Conservation (phyloP, 2,888 invertebrate genomes). For the Drosophila mettleri region DNA sequence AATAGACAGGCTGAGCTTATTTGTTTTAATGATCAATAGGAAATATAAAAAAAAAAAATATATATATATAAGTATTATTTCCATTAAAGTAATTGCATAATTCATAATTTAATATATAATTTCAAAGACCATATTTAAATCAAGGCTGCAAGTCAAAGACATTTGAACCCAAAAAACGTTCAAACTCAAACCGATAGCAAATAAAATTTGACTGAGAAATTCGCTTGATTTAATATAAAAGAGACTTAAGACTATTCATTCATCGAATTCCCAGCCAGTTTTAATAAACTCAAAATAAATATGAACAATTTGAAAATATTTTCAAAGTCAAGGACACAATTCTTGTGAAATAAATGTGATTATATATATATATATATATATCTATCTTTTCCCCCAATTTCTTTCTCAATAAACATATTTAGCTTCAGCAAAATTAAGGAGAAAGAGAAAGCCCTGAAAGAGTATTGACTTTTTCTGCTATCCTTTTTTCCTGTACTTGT, state of each 20-base stretch:
- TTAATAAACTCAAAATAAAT: neutral
- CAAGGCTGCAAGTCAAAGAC: neutral
- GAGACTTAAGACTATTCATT: neutral
- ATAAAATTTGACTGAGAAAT: neutral
- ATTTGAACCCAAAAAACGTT: neutral
- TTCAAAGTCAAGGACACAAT: no score
- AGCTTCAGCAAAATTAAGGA: neutral
- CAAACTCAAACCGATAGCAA: neutral
- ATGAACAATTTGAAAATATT: neutral
- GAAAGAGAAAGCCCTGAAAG: constrained; percentile 27
- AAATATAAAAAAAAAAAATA: neutral
- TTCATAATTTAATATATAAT: constrained; percentile 1
- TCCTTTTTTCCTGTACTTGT: constrained; percentile 24
- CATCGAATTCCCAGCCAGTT: neutral
- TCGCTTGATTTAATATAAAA: neutral
- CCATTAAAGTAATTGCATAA: constrained; percentile 9
- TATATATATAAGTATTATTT: neutral
- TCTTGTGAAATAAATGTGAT: neutral
- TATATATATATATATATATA: no score
- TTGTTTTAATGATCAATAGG: neutral
- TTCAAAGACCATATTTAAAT: neutral
- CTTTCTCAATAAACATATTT: no score
- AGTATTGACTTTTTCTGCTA: constrained; percentile 22
- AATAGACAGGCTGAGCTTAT: neutral
- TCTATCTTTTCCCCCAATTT: no score